Conservation (phyloP, 2,113 vertebrate species). For the Platichthys flesus region DNA sequence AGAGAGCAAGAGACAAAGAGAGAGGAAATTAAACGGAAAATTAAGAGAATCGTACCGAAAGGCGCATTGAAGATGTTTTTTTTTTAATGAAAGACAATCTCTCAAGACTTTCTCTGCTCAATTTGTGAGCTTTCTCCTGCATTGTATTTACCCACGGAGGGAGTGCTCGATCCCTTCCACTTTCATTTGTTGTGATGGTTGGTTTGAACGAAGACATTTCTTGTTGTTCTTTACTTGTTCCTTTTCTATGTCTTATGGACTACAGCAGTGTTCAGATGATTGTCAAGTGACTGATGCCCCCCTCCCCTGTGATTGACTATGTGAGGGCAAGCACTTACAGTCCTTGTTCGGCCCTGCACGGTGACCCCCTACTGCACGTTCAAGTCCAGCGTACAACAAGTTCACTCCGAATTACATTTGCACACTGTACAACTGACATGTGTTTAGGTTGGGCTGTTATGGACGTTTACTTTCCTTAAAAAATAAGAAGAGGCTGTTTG, state of each 20-base stretch:
- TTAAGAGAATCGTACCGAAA: conserved; percentile 54
- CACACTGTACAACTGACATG: conserved; percentile 25
- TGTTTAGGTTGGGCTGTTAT: conserved; percentile 43
- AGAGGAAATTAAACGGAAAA: conserved; percentile 59
- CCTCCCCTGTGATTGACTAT: conserved; percentile 60
- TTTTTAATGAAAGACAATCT: conserved; percentile 73
- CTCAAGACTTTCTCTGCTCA: conserved; percentile 70
- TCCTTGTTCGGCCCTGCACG: conserved; percentile 38
- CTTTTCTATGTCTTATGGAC: conserved; percentile 61
- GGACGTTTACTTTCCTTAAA: conserved; percentile 34
- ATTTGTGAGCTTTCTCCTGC: conserved; percentile 49
- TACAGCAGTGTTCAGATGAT: conserved; percentile 50
- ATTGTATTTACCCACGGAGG: conserved; percentile 61
- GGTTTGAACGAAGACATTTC: conserved; percentile 76
- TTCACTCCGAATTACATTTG: conserved; percentile 46
- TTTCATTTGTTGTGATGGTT: conserved; percentile 77
- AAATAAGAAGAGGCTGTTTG: conserved; percentile 47
- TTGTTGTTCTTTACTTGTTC: conserved; percentile 61
- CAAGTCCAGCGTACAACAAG: conserved; percentile 39
- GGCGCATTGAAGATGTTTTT: conserved; percentile 28
- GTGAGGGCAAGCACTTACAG: conserved; percentile 36
- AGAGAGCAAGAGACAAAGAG: conserved; percentile 57
- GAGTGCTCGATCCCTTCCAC: conserved; percentile 61
- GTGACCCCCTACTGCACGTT: conserved; percentile 60
- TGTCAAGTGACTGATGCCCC: conserved; percentile 51